Percentiles rank a stretch among this genome's conserved stretches.
phyloP scores from a whole-genome alignment of 30 jellyfish, hydroid and myxozoan genomes.

The Pelagia noctiluca region DNA sequence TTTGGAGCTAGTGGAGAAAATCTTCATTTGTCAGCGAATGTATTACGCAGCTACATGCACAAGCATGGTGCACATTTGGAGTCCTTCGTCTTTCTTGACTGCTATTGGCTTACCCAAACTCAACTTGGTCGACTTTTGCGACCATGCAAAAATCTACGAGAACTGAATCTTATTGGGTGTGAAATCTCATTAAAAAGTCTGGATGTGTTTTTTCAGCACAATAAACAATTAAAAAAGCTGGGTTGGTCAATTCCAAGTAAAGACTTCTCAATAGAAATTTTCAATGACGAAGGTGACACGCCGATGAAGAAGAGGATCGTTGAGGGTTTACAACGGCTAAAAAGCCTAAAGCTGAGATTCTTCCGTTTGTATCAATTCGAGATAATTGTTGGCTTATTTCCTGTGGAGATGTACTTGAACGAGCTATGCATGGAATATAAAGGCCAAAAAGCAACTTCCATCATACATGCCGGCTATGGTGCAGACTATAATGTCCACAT shows the following conservation, averaged over 20 bases:
- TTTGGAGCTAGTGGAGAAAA: conserved; percentile 68
- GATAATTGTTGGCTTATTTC: conserved; percentile 70
- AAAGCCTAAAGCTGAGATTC: conserved; percentile 79
- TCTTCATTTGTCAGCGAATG: conserved; percentile 63
- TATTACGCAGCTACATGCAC: conserved; percentile 41
- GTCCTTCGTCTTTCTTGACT: conserved; percentile 63
- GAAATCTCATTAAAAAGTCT: conserved; percentile 51
- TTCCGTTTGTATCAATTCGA: conserved; percentile 60
- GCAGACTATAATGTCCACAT: conserved; percentile 48
- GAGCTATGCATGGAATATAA: conserved; percentile 78
- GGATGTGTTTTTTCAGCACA: conserved; percentile 48
- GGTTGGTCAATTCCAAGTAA: conserved; percentile 88
- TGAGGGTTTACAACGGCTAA: conserved; percentile 47
- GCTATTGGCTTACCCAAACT: conserved; percentile 89
- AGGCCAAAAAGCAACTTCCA: conserved; percentile 65
- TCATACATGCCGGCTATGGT: conserved; percentile 58
- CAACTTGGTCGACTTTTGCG: conserved; percentile 55
- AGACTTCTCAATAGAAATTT: conserved; percentile 16
- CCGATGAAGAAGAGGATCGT: conserved; percentile 26
- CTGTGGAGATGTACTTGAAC: conserved; percentile 51
- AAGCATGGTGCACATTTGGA: conserved; percentile 50
- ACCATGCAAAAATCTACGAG: conserved; percentile 74
- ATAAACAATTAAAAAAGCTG: conserved; percentile 58
- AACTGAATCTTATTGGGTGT: conserved; percentile 81
- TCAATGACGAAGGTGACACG: conserved; percentile 57